A percentile compares a stretch with the other conserved stretches of the same genome.
Evolutionary conservation across 1,140 invertebrate genomes (phyloP).

Genomic region (Charaxes varanes): DNA sequence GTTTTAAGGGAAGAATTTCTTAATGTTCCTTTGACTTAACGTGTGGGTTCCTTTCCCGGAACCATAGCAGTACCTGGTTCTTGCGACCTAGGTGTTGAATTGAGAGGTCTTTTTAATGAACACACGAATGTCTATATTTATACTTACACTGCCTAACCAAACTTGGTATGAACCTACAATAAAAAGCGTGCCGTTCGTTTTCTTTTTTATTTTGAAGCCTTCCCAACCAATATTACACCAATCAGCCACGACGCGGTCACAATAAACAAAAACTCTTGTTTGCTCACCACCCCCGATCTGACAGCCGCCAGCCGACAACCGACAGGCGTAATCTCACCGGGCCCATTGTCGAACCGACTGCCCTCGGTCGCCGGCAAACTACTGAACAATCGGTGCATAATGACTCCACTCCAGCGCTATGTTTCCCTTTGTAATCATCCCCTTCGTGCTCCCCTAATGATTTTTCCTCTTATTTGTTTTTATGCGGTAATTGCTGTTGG

Average conservation of each 20-base stretch:
- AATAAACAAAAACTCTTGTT: conserved; percentile 12
- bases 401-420: conserved; percentile 42
- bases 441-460: conserved; percentile 56
- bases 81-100: no score
- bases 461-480: conserved; percentile 70
- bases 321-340: conserved; percentile 51
- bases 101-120: no score
- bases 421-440: conserved; percentile 61
- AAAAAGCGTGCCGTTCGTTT: no score
- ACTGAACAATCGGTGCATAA: conserved; percentile 44
- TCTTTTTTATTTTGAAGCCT: background rate
- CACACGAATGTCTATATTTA: no score
- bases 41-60: no score
- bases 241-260: conserved; percentile 6
- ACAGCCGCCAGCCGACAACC: conserved; percentile 7
- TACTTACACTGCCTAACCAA: no score
- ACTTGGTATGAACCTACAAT: no score
- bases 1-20: no score
- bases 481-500: conserved; percentile 66
- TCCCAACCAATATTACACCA: conserved; percentile 9
- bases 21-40: no score
- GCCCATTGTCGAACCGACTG: conserved; percentile 45
- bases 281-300: conserved; percentile 1
- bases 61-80: no score
- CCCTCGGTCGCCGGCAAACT: conserved; percentile 31